Evolutionary conservation across 1,140 invertebrate genomes (phyloP), one percentile per base, ranked within the genome.

Genomic region (Dendroctonus ponderosae): DNA sequence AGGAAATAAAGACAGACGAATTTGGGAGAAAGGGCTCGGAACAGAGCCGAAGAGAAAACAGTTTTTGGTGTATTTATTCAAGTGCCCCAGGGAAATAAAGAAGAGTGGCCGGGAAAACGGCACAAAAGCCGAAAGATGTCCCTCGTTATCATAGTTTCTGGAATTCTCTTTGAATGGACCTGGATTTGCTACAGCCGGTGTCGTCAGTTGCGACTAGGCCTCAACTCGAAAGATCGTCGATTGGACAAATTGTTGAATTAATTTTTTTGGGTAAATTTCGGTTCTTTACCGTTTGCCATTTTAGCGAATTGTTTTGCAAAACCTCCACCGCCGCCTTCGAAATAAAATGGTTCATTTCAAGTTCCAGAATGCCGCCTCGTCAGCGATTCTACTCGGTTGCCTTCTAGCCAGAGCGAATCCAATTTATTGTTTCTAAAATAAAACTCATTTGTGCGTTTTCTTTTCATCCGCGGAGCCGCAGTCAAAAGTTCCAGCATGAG

Each of bases 71-170:
- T 58, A 44, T 58, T 58, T 58, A 44, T 58, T 58, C 42, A 58
- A 39, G 26, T 7, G 37, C 56, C 42, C 56, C 11, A 12, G 56
- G 56, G 56, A 58, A 58, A 58, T 58, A 6, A 39, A 6, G 14
- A 6, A 9, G 26, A 58, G 56, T 58, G 42, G 39, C 39, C 56
- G 39, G 56, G 56, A 12, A 41, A n/a, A 58, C 56, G 42, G 42
- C 42, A 44, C 40, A 41, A 58, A 58, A 58, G 56, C 42, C 56
- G 43, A 41, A 43, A 58, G 56, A 58, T 44, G 56, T 58, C 42
- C 56, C 39, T 58, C 56, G 56, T 58, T 58, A 58, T 58, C 56
- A 58, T 58, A 58, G 56, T 58, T 58, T 26, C n/a, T 15, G 11
- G 26, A 58, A 44, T 58, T 58, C 26, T 26, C 42, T 41, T 41